These are phyloP conservation scores for Limenitis camilla DNA, from an alignment of 2,888 invertebrate genomes.

Conservation along the genomic window DNA sequence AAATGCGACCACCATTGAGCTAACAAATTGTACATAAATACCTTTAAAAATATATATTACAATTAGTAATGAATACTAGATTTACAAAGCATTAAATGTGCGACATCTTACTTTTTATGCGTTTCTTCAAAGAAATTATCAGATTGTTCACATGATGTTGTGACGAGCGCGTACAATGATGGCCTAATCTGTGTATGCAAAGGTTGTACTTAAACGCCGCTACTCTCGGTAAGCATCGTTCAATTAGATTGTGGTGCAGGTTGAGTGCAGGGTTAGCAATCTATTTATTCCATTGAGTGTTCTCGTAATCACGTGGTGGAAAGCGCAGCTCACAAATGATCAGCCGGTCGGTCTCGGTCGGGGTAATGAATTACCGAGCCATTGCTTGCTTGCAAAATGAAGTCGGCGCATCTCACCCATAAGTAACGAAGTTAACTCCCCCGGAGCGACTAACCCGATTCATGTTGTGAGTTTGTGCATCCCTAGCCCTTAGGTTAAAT, in stretches of 20 bases:
- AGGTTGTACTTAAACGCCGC: constrained; percentile 44
- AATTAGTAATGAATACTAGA: no score
- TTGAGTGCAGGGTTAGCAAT: constrained; percentile 49
- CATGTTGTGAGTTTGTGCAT: constrained; percentile 47
- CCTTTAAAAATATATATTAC: no score
- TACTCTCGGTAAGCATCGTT: constrained; percentile 45
- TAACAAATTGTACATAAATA: no score
- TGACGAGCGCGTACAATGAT: no score
- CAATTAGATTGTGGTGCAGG: constrained; percentile 44
- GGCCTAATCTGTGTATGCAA: constrained; percentile 39
- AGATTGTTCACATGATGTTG: no score
- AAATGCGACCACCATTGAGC: no score
- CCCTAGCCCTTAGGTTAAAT: not conserved
- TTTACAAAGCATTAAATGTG: no score
- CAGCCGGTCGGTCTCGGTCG: constrained; percentile 37
- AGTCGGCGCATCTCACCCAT: constrained; percentile 44
- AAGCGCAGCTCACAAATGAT: constrained; percentile 44
- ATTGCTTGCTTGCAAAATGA: constrained; percentile 64
- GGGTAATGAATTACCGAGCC: constrained; percentile 61
- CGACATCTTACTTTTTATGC: no score
- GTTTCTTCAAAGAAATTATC: no score
- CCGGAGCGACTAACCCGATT: constrained; percentile 33
- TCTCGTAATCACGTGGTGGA: constrained; percentile 51
- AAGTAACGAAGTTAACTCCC: constrained; percentile 58
- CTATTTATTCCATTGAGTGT: constrained; percentile 47